Evolutionary conservation across 2,113 vertebrate genomes (phyloP).

Genomic region (Elaphurus davidianus): DNA sequence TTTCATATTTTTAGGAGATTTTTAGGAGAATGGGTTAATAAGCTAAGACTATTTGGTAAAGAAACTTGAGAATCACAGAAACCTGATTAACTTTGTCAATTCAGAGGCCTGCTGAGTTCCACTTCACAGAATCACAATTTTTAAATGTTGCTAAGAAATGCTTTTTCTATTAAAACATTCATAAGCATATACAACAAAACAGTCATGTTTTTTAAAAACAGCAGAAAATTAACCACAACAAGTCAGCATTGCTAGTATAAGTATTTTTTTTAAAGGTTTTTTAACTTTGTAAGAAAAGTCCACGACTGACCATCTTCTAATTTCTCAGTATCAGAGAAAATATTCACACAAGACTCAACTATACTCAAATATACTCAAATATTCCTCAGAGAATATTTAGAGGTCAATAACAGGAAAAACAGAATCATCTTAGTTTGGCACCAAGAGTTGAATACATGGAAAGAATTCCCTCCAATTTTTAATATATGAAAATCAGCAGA

Average conservation of each 20-base stretch:
- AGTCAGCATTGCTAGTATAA: not conserved
- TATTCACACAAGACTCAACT: not conserved
- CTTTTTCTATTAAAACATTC: conserved; percentile 66
- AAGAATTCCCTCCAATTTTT: conserved; percentile 22
- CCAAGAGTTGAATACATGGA: not conserved
- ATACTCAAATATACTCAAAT: not conserved
- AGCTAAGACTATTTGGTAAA: conserved; percentile 46
- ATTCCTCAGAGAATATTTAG: not conserved
- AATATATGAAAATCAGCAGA: conserved; percentile 20
- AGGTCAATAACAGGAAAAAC: conserved; percentile 45
- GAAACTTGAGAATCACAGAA: conserved; percentile 59
- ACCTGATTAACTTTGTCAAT: conserved; percentile 62
- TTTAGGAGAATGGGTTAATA: conserved; percentile 23
- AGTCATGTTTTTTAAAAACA: not conserved
- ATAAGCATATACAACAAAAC: conserved; percentile 60
- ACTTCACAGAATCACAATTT: conserved; percentile 65
- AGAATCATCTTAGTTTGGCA: conserved; percentile 36
- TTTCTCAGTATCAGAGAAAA: conserved; percentile 33
- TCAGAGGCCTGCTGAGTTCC: conserved; percentile 50
- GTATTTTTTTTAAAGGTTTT: not conserved
- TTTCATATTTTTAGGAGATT: conserved; percentile 46
- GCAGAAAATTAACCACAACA: conserved; percentile 19
- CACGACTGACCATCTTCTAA: not conserved
- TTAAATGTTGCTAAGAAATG: conserved; percentile 63
- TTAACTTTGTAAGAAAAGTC: not conserved